Conservation (phyloP, 2,113 vertebrate species). For the Spheniscus mendiculus region DNA sequence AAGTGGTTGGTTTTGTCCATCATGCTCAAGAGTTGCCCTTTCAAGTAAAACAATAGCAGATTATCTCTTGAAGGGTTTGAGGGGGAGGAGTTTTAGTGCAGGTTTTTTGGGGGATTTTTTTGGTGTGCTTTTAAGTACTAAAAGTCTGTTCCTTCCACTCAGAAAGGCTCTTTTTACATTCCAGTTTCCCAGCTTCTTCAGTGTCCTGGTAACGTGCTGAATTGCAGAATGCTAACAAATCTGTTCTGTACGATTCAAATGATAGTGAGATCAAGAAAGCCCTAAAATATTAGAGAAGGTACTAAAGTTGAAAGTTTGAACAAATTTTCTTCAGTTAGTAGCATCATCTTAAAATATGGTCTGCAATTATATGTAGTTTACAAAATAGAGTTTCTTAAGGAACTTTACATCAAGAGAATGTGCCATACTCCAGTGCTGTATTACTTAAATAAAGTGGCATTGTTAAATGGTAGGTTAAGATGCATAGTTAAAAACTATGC, state of each 20-base stretch:
- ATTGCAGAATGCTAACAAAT: background rate
- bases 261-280: background rate
- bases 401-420: background rate
- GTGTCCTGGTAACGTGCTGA: background rate
- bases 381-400: background rate
- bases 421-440: background rate
- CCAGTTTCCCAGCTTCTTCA: background rate
- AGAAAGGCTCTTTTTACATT: background rate
- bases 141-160: background rate
- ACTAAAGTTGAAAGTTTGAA: background rate
- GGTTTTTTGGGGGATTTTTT: background rate
- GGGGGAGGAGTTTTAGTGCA: background rate
- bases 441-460: background rate
- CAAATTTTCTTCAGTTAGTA: background rate
- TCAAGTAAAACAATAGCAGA: background rate
- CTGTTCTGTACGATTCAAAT: background rate
- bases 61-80: background rate
- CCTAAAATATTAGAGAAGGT: background rate
- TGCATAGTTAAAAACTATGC: background rate
- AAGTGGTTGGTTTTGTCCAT: background rate
- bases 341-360: background rate
- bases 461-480: background rate
- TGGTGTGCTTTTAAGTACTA: background rate
- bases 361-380: background rate
- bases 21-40: background rate